A percentile compares a stretch with the other conserved stretches of the same genome.
Evolutionary conservation across 2,888 invertebrate genomes (phyloP).

Genomic region (Harpalus rubripes): DNA sequence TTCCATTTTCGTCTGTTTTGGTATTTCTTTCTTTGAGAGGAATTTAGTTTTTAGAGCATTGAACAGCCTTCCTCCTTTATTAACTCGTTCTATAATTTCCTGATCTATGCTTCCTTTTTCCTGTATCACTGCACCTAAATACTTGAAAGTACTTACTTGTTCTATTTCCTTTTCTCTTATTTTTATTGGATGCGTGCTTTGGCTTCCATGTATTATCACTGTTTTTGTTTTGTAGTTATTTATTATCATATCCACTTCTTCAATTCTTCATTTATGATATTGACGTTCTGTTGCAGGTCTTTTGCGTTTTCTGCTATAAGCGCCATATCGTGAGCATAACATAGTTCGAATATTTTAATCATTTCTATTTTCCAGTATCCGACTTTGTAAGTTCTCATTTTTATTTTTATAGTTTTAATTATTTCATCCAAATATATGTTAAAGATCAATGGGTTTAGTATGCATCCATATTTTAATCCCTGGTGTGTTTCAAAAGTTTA

Average conservation of each 20-base stretch:
- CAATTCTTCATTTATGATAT: background rate
- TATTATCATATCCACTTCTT: background rate
- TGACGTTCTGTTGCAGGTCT: constrained; percentile 11
- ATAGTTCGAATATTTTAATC: background rate
- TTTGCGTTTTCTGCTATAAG: background rate
- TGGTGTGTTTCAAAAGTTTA: background rate
- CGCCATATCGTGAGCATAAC: constrained; percentile 15
- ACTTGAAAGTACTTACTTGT: constrained; percentile 12
- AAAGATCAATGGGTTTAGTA: background rate
- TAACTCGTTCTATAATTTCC: too few relatives aligned
- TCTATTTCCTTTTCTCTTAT: background rate
- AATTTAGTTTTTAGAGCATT: too few relatives aligned
- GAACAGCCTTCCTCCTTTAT: too few relatives aligned
- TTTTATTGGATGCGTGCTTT: background rate
- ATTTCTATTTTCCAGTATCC: constrained; percentile 24
- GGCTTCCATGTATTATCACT: background rate
- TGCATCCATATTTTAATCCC: constrained; percentile 19
- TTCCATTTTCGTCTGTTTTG: too few relatives aligned
- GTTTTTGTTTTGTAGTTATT: constrained; percentile 24
- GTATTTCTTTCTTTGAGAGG: too few relatives aligned
- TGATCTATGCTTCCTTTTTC: too few relatives aligned
- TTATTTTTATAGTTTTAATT: background rate
- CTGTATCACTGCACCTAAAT: background rate
- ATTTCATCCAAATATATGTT: constrained; percentile 22
- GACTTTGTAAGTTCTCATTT: background rate